Evolutionary conservation across 2,797 vertebrate species (phyloP).

Genomic region (Cossypha dichroa): DNA sequence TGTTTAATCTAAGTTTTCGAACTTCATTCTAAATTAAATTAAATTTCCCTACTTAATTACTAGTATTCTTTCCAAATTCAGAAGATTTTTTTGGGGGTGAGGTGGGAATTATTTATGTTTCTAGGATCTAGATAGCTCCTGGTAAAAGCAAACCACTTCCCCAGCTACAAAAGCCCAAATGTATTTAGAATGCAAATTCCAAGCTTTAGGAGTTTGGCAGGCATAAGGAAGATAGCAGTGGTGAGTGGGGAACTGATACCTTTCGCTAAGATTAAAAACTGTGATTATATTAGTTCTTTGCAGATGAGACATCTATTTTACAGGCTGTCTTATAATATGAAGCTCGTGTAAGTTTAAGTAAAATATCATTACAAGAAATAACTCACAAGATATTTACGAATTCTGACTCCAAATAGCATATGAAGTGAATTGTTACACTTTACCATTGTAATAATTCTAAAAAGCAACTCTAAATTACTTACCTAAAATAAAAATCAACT

Average conservation of each 20-base stretch:
- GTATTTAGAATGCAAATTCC: neutral
- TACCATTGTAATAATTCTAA: neutral
- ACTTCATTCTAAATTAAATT: neutral
- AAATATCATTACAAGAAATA: neutral
- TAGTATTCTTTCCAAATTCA: neutral
- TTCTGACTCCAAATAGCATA: neutral
- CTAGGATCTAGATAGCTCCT: neutral
- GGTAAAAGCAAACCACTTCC: neutral
- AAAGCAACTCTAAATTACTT: neutral
- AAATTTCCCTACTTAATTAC: neutral
- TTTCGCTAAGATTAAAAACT: neutral
- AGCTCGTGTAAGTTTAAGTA: neutral
- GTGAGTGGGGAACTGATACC: neutral
- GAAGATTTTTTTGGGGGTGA: neutral
- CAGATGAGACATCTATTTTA: neutral
- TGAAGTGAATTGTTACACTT: neutral
- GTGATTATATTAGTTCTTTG: neutral
- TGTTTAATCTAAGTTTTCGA: neutral
- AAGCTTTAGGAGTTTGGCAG: neutral
- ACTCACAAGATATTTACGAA: neutral
- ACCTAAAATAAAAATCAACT: neutral
- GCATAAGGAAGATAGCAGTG: neutral
- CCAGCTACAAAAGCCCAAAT: neutral
- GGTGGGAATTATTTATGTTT: neutral
- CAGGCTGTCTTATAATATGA: neutral